phyloP scores from a whole-genome alignment of 2,113 vertebrate species.

The Arizona elegans region DNA sequence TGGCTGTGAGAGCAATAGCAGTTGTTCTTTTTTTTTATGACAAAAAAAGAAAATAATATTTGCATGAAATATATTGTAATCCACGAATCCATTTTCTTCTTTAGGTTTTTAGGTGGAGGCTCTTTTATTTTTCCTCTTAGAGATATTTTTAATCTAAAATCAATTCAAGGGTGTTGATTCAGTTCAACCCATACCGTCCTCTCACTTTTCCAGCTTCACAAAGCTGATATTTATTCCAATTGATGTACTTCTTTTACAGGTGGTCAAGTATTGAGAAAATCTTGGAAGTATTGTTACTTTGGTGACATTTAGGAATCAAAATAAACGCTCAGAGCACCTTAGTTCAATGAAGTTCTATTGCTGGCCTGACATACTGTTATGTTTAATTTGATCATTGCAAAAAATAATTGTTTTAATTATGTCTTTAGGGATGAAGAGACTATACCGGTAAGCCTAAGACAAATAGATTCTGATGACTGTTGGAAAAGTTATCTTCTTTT shows the following conservation, averaged over 20 bases:
- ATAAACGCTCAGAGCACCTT: neutral
- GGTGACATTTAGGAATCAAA: neutral
- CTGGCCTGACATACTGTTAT: neutral
- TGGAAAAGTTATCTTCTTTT: neutral
- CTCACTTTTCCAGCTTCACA: neutral
- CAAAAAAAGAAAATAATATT: neutral
- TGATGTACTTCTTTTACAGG: neutral
- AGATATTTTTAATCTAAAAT: neutral
- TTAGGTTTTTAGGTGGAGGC: neutral
- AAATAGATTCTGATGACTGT: neutral
- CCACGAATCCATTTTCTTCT: neutral
- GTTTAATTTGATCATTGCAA: neutral
- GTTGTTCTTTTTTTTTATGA: neutral
- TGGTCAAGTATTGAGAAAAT: neutral
- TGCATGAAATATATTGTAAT: neutral
- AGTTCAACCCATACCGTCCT: neutral
- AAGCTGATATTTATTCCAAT: neutral
- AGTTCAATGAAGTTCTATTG: neutral
- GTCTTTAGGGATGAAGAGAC: neutral
- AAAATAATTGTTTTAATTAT: neutral
- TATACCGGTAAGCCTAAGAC: neutral
- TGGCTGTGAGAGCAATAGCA: neutral
- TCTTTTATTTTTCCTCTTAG: neutral
- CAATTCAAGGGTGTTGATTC: neutral
- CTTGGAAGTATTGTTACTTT: neutral